These are phyloP conservation scores for Clanis bilineata DNA, from an alignment of 2,888 invertebrate species.

Conservation along the genomic window DNA sequence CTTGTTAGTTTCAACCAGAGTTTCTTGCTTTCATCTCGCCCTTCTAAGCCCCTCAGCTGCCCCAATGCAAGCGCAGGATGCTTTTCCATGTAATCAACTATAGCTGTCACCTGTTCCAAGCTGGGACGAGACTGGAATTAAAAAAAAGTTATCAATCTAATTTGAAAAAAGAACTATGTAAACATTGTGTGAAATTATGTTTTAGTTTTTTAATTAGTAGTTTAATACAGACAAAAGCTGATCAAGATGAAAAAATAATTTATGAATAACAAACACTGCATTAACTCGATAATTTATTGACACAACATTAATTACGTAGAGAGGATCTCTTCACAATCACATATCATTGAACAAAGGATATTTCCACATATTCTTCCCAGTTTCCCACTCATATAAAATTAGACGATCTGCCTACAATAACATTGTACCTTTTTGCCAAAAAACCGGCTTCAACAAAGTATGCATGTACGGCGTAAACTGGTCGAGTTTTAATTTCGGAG, in stretches of 20 bases:
- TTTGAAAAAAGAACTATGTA: neutral
- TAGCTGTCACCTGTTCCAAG: conserved; percentile 68
- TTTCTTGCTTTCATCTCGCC: conserved; percentile 67
- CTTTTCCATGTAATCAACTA: conserved; percentile 74
- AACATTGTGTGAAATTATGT: no score
- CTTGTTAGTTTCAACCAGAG: conserved; percentile 67
- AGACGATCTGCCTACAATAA: no score
- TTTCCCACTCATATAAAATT: no score
- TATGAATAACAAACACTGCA: no score
- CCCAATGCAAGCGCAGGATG: conserved; percentile 63
- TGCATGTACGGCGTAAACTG: neutral
- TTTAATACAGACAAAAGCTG: no score
- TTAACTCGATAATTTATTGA: no score
- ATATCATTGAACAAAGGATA: no score
- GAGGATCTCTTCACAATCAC: no score
- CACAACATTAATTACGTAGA: no score
- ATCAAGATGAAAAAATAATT: no score
- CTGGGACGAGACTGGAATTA: conserved; percentile 67
- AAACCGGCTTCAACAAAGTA: neutral
- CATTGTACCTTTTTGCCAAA: neutral
- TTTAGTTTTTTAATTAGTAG: no score
- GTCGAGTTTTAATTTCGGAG: conserved; percentile 12
- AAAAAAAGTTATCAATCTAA: neutral
- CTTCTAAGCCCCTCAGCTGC: conserved; percentile 65
- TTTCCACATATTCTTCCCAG: no score